Conservation (phyloP, 2,888 invertebrate genomes). For the Spodoptera picta region DNA sequence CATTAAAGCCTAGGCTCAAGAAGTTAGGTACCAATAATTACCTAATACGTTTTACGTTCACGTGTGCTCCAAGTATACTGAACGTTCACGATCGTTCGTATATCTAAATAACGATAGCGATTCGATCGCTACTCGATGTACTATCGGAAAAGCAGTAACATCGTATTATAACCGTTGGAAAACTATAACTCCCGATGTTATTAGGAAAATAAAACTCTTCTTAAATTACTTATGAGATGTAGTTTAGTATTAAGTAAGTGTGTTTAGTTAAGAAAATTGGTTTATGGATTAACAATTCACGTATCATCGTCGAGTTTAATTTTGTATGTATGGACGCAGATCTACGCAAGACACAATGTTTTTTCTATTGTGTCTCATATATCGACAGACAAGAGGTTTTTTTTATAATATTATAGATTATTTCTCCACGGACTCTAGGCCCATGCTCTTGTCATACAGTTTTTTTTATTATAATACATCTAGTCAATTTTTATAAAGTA, state of each 20-base stretch:
- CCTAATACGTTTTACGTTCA: conserved; percentile 28
- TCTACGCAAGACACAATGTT: too few relatives aligned
- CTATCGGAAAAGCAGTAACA: conserved; percentile 56
- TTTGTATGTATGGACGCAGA: too few relatives aligned
- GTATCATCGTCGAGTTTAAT: too few relatives aligned
- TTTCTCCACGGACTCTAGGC: too few relatives aligned
- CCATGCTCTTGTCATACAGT: too few relatives aligned
- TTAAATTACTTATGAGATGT: conserved; percentile 41
- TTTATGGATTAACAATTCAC: too few relatives aligned
- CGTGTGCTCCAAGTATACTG: conserved; percentile 1
- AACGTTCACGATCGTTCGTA: conserved; percentile 25
- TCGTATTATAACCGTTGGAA: conserved; percentile 50
- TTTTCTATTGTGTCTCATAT: too few relatives aligned
- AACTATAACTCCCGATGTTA: conserved; percentile 52
- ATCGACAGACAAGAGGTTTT: too few relatives aligned
- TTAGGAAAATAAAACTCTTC: conserved; percentile 50
- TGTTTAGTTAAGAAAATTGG: too few relatives aligned
- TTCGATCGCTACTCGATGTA: conserved; percentile 35
- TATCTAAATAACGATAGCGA: conserved; percentile 29
- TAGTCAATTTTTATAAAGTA: too few relatives aligned
- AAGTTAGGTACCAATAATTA: conserved; percentile 16
- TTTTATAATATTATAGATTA: too few relatives aligned
- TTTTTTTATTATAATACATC: too few relatives aligned
- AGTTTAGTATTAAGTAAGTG: conserved; percentile 11
- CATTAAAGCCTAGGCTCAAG: conserved; percentile 1